Base-by-base conservation (phyloP, 2,888 invertebrate genomes). In the Phortica magna region DNA sequence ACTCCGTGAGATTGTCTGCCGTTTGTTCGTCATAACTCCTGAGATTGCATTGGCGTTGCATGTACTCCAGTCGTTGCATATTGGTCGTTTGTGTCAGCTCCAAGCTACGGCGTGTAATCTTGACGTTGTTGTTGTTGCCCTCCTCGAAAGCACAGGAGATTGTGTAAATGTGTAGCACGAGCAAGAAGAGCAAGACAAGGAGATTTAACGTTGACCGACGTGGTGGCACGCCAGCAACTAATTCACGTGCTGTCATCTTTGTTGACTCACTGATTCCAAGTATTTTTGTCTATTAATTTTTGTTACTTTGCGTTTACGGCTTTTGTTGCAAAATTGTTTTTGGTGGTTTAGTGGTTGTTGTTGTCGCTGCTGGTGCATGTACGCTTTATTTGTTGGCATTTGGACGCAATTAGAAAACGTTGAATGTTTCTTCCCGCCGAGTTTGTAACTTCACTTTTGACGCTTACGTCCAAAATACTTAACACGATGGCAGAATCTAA, bases 401-500 rank as follows among this genome's bases (percentile, higher is more conserved):
- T 48, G 70, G n/a, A 42, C 7, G 39, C 64, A 64, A 19, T 67
- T 67, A n/a, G 7, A 19, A 17, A 12, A 5, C 42, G 48, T 17
- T 70, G 22, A 48, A 5, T 9, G 14, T 53, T 14, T 73, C 14
- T 48, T 48, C 5, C 1, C 10, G 48, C 48, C 48, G 48, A 9
- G 48, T 48, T 9, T 14, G 48, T 68, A 4, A 14, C 64, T 74
- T 82, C 74, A 88, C 19, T 59, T 83, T 77, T 91, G 89, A 31
- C 91, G 84, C 74, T 81, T 83, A 77, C 84, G 87, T 74, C 90
- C 89, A 73, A 90, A 90, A 82, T 91, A 91, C 77, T 89, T 90
- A 74, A 90, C 89, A 83, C 94, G 94, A 90, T 95, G 96, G 76
- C 95, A 94, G 92, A 96, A 96, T 70, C 93, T 93, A 42, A 96